Conservation (phyloP, 37 sponge, comb jelly and placozoan genomes). For the Lycopodina hypogea region DNA sequence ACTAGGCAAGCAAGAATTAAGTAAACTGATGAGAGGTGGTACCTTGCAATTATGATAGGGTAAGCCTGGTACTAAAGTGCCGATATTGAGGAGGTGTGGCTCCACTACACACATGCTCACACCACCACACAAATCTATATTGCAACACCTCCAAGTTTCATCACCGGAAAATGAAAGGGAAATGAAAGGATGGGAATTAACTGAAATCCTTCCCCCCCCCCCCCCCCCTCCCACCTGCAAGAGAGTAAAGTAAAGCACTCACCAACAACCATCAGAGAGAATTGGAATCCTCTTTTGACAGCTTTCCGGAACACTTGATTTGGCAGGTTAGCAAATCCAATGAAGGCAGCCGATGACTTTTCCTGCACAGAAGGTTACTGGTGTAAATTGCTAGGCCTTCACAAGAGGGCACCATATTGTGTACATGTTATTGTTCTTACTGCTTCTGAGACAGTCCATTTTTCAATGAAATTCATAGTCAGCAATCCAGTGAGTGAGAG, state of each 20-base stretch:
- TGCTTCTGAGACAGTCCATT: conserved; percentile 54
- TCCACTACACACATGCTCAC: too few species aligned
- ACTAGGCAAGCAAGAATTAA: too few species aligned
- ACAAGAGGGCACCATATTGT: neutral
- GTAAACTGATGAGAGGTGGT: too few species aligned
- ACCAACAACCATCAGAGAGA: conserved; percentile 99
- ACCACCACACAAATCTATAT: too few species aligned
- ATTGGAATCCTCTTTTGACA: conserved; percentile 98
- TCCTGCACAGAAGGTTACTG: conserved; percentile 50
- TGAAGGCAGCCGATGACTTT: conserved; percentile 76
- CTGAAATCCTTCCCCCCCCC: too few species aligned
- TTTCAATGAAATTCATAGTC: conserved; percentile 45
- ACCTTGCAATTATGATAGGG: too few species aligned
- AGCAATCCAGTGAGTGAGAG: conserved; percentile 1
- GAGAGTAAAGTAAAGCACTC: conserved; percentile 16
- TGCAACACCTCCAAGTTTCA: too few species aligned
- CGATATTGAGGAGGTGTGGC: too few species aligned
- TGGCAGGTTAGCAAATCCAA: conserved; percentile 98
- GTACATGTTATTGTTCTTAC: conserved; percentile 13
- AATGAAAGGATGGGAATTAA: too few species aligned
- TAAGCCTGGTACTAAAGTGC: too few species aligned
- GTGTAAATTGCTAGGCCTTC: neutral
- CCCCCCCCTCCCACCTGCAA: too few species aligned
- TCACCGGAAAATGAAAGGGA: too few species aligned
- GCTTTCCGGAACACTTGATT: conserved; percentile 99